Conservation (phyloP, 1,140 invertebrate species). For the Ephestia elutella region DNA sequence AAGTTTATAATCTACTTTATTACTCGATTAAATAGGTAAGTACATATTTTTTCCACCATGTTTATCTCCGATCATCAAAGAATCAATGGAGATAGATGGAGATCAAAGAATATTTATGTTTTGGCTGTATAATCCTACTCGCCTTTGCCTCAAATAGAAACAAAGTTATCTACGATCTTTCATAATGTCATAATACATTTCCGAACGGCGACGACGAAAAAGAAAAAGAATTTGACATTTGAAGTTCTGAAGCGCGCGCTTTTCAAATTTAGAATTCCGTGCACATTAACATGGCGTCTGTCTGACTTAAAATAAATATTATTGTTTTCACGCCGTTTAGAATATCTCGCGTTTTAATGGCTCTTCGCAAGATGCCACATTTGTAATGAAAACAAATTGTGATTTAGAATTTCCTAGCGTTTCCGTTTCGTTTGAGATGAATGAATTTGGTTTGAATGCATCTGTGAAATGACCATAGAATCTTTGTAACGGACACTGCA, state of each 20-base stretch:
- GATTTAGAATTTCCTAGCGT: not conserved
- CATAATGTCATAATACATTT: constrained; percentile 1
- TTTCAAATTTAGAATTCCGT: constrained; percentile 5
- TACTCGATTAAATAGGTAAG: no score
- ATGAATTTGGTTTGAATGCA: not conserved
- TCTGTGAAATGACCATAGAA: not conserved
- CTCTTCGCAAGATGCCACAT: not conserved
- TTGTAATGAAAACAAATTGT: constrained; percentile 1
- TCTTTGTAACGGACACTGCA: no score
- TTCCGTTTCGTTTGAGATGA: not conserved
- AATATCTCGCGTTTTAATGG: constrained; percentile 1
- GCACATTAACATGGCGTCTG: constrained; percentile 1
- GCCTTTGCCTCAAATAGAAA: not conserved
- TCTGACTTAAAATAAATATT: constrained; percentile 2
- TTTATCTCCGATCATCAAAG: not conserved
- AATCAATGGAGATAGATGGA: not conserved
- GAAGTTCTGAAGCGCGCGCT: not conserved
- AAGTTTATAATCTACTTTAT: no score
- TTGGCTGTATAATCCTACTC: not conserved
- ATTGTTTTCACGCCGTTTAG: constrained; percentile 2
- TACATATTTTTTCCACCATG: not conserved
- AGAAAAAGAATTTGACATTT: constrained; percentile 1
- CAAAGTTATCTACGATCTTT: constrained; percentile 1
- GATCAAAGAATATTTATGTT: not conserved
- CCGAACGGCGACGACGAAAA: not conserved